Base-by-base conservation (phyloP, 2,888 invertebrate species). In the Macaria notata region DNA sequence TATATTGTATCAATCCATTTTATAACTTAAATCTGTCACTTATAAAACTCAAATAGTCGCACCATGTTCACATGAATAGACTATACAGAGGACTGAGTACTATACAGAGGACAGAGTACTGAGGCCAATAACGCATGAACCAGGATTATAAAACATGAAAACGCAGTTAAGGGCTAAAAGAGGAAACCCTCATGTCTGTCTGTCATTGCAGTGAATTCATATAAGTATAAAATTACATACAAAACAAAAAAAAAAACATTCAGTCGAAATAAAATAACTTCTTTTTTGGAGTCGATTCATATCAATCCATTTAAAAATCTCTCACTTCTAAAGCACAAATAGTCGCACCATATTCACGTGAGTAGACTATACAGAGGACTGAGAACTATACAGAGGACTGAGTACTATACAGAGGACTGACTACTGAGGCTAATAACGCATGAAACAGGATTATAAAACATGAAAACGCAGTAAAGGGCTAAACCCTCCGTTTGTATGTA, bases 391-490 rank as follows among this genome's bases (percentile, higher is more conserved):
- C n/a, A 19, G 19, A 19, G 19, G 19, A 19, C 19, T 19, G 19
- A 19, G 19, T 19, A 49, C 66, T 57, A 48, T 72, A 79, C 82
- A 84, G 83, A 86, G 85, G 84, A 84, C 75, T 75, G 19, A 1
- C 1, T 19, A 19, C 19, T 19, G 19, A 70, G 70, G 72, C 84
- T 88, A 90, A 90, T 90, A 89, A 90, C 84, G 89, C 89, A 89
- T 90, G 87, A 84, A 89, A 90, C 88, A 83, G 82, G 89, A 89
- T 89, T 90, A 85, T 83, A 82, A 84, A 87, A 89, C 87, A 87
- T 86, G 88, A 85, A 89, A 86, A 88, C 83, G 84, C 70, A 76
- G 73, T 76, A 65, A 19, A 19, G 19, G 19, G 19, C 19, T 19
- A 19, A 70, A 75, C 78, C 73, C 69, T 70, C 67, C 66, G 73